Conservation (phyloP, 2,888 invertebrate species). For the Lasioglossum villosulum region DNA sequence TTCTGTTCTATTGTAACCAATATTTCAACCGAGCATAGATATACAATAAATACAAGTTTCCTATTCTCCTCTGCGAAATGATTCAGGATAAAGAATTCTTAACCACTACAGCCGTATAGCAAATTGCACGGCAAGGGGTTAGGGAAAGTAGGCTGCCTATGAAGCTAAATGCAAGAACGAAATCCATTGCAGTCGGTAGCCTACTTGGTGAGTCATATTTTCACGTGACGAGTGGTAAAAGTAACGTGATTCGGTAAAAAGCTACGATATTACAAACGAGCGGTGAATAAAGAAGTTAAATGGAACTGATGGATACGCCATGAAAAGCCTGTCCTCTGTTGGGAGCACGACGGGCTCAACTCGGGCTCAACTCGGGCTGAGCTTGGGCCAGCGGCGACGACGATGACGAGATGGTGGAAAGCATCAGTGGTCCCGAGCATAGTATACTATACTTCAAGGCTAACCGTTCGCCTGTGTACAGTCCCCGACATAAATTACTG, state of each 20-base stretch:
- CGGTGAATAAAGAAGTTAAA: slow-evolving; percentile 31
- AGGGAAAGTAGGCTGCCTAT: not conserved
- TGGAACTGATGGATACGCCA: slow-evolving; percentile 29
- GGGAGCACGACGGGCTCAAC: not conserved
- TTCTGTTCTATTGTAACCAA: no score
- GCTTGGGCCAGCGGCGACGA: not conserved
- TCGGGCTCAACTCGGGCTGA: not conserved
- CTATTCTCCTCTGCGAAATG: not conserved
- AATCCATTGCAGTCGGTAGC: not conserved
- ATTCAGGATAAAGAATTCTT: not conserved
- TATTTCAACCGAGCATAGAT: no score
- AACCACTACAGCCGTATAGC: not conserved
- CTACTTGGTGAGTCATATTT: not conserved
- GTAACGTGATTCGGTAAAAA: slow-evolving; percentile 4
- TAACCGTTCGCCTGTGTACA: slow-evolving; percentile 79
- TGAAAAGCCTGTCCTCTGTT: slow-evolving; percentile 18
- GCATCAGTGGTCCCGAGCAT: slow-evolving; percentile 66
- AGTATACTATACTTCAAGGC: slow-evolving; percentile 77
- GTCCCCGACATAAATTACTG: slow-evolving; percentile 71
- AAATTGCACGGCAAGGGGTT: not conserved
- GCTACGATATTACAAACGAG: slow-evolving; percentile 13
- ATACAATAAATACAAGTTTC: not conserved
- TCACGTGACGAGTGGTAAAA: not conserved
- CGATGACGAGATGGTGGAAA: slow-evolving; percentile 67
- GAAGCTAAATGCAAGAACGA: not conserved